Evolutionary conservation across 2,797 vertebrate genomes (phyloP).

Genomic region (Urophycis tenuis): DNA sequence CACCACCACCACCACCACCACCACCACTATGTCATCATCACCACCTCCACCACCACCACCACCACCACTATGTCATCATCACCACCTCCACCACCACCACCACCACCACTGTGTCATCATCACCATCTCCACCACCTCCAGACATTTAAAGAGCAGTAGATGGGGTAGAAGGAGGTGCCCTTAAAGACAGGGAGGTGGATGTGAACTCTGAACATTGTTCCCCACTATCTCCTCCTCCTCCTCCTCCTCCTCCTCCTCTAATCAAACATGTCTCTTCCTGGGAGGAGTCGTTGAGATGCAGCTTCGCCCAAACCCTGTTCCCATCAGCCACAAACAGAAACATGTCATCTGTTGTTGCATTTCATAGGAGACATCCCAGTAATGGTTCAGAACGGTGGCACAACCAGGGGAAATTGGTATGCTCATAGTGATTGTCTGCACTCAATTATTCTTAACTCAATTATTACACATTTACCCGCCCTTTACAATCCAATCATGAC

Average conservation of each 20-base stretch:
- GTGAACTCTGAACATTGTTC: slow-evolving; percentile 42
- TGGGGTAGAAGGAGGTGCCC: slow-evolving; percentile 19
- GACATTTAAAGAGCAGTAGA: slow-evolving; percentile 12
- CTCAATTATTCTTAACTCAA: background rate
- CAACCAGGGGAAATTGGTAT: background rate
- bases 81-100: background rate
- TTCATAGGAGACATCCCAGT: background rate
- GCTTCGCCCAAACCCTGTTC: too few species aligned
- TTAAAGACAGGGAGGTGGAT: slow-evolving; percentile 42
- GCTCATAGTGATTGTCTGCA: too few species aligned
- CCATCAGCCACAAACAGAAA: too few species aligned
- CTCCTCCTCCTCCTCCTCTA: slow-evolving; percentile 15
- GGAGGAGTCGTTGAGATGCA: slow-evolving; percentile 13
- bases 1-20: too few species aligned
- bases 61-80: background rate
- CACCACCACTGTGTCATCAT: too few species aligned
- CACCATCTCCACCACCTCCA: too few species aligned
- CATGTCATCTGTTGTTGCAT: background rate
- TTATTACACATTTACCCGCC: background rate
- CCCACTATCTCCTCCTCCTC: slow-evolving; percentile 16
- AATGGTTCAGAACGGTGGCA: background rate
- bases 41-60: background rate
- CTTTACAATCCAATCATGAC: background rate
- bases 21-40: too few species aligned
- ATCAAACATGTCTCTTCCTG: slow-evolving; percentile 23